Conservation (phyloP, 2,888 invertebrate species). For the Hydraecia micacea region DNA sequence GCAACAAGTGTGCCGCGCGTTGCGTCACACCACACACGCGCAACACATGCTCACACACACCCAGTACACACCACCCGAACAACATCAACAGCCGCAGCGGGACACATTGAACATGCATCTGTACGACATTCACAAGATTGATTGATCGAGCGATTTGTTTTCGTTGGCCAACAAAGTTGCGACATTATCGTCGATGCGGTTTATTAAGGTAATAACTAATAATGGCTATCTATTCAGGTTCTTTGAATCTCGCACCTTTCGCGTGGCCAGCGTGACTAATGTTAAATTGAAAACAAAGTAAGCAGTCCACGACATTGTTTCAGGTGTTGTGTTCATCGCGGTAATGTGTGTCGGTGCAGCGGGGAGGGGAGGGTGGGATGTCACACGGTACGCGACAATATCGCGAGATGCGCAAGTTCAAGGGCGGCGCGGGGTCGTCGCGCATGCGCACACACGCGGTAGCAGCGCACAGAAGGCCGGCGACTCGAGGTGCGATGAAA, state of each 20-base stretch:
- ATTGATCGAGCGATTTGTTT: conserved; percentile 40
- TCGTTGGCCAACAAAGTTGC: conserved; percentile 42
- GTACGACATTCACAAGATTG: conserved; percentile 24
- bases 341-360: neutral
- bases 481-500: neutral
- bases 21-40: conserved; percentile 27
- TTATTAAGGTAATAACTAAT: conserved; percentile 20
- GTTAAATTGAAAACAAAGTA: conserved; percentile 13
- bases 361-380: neutral
- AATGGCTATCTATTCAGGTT: conserved; percentile 14
- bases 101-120: conserved; percentile 8
- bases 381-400: conserved; percentile 39
- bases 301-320: conserved; percentile 2
- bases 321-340: neutral
- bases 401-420: conserved; percentile 63
- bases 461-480: conserved; percentile 4
- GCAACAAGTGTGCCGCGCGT: conserved; percentile 14
- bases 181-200: conserved; percentile 15
- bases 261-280: neutral
- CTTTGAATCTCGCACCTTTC: conserved; percentile 2
- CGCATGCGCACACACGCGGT: conserved; percentile 18
- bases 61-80: neutral
- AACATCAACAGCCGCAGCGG: neutral
- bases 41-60: neutral
- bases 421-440: conserved; percentile 29